These are phyloP conservation scores for Peucedramus taeniatus DNA, from an alignment of 2,113 vertebrate genomes.

Conservation along the genomic window DNA sequence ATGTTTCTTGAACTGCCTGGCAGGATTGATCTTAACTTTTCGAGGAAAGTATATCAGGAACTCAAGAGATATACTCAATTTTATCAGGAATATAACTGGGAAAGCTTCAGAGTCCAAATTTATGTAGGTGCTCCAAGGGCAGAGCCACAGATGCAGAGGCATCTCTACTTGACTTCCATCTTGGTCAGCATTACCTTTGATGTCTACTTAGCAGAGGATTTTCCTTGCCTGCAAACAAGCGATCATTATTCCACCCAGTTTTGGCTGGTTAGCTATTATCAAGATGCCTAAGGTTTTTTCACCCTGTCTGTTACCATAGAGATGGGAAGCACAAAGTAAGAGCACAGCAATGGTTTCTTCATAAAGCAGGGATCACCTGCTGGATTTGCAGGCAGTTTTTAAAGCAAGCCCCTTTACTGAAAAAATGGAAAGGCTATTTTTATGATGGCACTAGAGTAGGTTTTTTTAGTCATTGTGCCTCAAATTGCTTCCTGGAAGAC, in stretches of 20 bases:
- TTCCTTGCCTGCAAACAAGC: not conserved
- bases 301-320: not conserved
- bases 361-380: not conserved
- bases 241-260: not conserved
- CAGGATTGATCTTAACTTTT: not conserved
- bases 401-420: not conserved
- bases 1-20: not conserved
- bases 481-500: not conserved
- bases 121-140: not conserved
- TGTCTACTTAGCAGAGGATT: not conserved
- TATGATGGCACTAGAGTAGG: not conserved
- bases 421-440: not conserved
- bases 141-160: not conserved
- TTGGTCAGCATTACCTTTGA: not conserved
- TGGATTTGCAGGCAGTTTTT: not conserved
- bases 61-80: not conserved
- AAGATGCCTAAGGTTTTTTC: not conserved
- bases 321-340: not conserved
- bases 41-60: not conserved
- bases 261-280: not conserved
- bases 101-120: not conserved
- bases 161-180: not conserved
- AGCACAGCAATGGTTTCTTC: not conserved
- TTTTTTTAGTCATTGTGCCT: not conserved
- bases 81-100: not conserved